Conservation (phyloP, 2,888 invertebrate genomes). For the Polydrusus tereticollis region DNA sequence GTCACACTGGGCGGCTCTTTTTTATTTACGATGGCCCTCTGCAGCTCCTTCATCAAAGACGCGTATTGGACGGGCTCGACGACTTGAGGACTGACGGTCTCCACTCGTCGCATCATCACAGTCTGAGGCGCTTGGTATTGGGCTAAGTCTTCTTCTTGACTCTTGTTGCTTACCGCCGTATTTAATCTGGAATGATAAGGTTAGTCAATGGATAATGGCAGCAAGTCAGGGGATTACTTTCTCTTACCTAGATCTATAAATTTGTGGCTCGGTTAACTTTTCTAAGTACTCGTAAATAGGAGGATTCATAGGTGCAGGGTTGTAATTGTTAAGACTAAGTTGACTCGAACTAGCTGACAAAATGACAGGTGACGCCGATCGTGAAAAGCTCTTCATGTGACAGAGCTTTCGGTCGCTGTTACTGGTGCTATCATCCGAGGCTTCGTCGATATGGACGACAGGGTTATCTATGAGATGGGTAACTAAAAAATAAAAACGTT, state of each 20-base stretch:
- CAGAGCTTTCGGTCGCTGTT: conserved; percentile 67
- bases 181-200: conserved; percentile 40
- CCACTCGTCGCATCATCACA: conserved; percentile 59
- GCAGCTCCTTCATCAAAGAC: conserved; percentile 68
- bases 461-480: conserved; percentile 64
- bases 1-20: conserved; percentile 60
- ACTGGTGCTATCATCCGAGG: conserved; percentile 65
- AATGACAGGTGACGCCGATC: conserved; percentile 67
- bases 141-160: conserved; percentile 49
- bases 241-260: conserved; percentile 62
- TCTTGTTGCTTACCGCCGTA: conserved; percentile 46
- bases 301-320: conserved; percentile 52
- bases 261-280: conserved; percentile 66
- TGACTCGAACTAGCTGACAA: conserved; percentile 69
- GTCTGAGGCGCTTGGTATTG: conserved; percentile 63
- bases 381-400: conserved; percentile 70
- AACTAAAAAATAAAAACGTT: conserved; percentile 48
- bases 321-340: conserved; percentile 59
- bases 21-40: conserved; percentile 66
- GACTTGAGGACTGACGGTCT: conserved; percentile 61
- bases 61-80: conserved; percentile 68
- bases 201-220: background rate
- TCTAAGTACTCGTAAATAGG: conserved; percentile 68
- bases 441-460: conserved; percentile 67
- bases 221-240: too few relatives aligned